These are phyloP conservation scores for Tetrao urogallus DNA, from an alignment of 2,113 vertebrate genomes.

Conservation along the genomic window DNA sequence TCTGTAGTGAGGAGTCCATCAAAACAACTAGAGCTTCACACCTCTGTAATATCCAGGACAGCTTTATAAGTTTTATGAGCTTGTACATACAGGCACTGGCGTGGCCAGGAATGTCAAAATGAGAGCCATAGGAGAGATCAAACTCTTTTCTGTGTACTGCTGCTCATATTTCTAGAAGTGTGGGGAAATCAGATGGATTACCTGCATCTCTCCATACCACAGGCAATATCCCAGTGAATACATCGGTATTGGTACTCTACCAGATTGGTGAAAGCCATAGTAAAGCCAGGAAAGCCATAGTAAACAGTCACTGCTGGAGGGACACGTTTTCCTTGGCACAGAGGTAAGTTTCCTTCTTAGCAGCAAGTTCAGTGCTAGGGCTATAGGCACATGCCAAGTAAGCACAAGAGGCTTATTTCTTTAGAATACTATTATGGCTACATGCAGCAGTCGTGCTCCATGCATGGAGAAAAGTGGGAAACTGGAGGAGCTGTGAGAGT, in stretches of 20 bases:
- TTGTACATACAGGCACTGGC: neutral
- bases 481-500: neutral
- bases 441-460: rapidly evolving
- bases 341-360: neutral
- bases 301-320: neutral
- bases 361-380: neutral
- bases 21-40: neutral
- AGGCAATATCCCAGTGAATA: neutral
- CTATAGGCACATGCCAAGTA: neutral
- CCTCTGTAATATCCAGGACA: neutral
- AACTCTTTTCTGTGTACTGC: neutral
- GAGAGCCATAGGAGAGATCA: neutral
- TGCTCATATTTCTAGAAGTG: neutral
- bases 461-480: neutral
- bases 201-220: neutral
- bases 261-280: neutral
- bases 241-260: rapidly evolving
- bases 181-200: neutral
- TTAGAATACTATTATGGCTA: neutral
- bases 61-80: neutral
- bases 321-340: neutral
- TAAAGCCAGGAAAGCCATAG: neutral
- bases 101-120: neutral
- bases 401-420: neutral
- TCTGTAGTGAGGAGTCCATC: neutral